Evolutionary conservation across 2,113 vertebrate genomes (phyloP), one percentile per base, ranked within the genome.

Genomic region (Corythornis cristatus): DNA sequence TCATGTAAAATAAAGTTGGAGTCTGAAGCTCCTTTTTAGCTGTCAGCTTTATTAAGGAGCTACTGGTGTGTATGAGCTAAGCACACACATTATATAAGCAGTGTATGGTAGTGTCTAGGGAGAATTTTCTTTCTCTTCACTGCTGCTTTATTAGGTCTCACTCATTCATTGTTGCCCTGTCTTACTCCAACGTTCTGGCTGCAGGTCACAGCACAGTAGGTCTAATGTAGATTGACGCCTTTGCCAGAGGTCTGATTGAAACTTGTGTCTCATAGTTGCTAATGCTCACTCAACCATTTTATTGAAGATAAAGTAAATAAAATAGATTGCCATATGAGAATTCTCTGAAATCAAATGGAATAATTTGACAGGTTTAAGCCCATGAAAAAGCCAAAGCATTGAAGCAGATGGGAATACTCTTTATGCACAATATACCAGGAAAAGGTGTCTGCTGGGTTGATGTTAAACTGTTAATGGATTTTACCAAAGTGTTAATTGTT

Each of bases 251-350:
- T 95, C 98, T 98, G 98, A 99, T 99, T 98, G 98, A 98, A 99
- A 98, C 98, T 98, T 97, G 96, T 98, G 98, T 99, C 97, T 98
- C 97, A 93, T 97, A 98, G 98, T 98, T 98, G 98, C 98, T 98
- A 98, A 99, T 98, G 98, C 96, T 99, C 98, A 98, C 96, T 98
- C 98, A 98, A 99, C 98, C 99, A 98, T 99, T 99, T 98, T 99
- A 99, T 99, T 99, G 98, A 98, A 99, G 98, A 98, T 98, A 98
- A 98, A 98, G 98, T 99, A 99, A 99, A 99, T 99, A 99, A 99
- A 99, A 98, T 98, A 98, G 98, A 97, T 98, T 98, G 98, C 97
- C 97, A 96, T 98, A 98, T 97, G 98, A 99, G 98, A 98, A 97
- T 98, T 98, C 97, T 97, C 96, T 98, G 98, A 98, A 98, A 98